These are phyloP conservation scores for Aspidapion aeneum DNA, from an alignment of 2,888 invertebrate species.

Conservation along the genomic window DNA sequence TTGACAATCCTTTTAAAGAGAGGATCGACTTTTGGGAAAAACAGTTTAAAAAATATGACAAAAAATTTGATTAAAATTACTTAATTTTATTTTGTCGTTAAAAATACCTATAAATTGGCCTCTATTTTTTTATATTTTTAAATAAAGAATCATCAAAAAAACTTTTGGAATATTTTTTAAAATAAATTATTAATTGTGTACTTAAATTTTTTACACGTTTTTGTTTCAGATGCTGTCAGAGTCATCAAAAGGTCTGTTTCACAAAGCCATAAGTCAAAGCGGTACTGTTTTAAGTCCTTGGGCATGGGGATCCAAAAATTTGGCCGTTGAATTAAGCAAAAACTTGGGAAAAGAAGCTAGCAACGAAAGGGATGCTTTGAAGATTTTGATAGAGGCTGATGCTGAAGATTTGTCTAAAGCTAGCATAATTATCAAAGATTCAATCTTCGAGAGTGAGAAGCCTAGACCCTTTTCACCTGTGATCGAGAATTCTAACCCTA, in stretches of 20 bases:
- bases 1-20: not conserved
- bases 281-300: constrained; percentile 29
- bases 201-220: not conserved
- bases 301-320: constrained; percentile 23
- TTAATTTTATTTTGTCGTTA: too few species aligned
- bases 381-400: constrained; percentile 42
- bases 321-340: constrained; percentile 17
- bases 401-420: constrained; percentile 31
- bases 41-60: not conserved
- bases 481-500: constrained; percentile 25
- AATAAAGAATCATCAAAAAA: too few species aligned
- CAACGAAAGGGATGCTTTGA: constrained; percentile 42
- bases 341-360: constrained; percentile 34
- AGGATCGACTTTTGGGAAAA: not conserved
- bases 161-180: too few species aligned
- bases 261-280: constrained; percentile 33
- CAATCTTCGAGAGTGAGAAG: constrained; percentile 10
- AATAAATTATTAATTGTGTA: too few species aligned
- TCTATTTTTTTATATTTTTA: too few species aligned
- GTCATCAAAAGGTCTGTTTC: constrained; percentile 41
- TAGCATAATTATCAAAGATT: constrained; percentile 18
- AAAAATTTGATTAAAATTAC: not conserved
- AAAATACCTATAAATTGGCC: too few species aligned
- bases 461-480: constrained; percentile 29
- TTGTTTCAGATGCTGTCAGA: constrained; percentile 43